Conservation (phyloP, 1,140 invertebrate species). For the Drosophila kanapiae region DNA sequence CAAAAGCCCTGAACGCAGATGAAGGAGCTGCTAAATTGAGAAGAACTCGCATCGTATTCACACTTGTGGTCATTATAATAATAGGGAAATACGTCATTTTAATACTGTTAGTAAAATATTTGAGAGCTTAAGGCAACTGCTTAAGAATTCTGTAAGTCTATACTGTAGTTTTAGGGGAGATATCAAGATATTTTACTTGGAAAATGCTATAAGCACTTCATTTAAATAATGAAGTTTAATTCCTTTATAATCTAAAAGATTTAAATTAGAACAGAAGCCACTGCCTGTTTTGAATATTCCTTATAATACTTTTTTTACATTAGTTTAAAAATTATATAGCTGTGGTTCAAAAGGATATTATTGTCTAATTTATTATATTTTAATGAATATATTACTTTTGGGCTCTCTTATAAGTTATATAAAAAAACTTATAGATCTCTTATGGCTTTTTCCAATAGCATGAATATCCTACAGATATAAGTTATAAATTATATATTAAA, state of each 20-base stretch:
- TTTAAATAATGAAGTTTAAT: too few species aligned
- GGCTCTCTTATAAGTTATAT: neutral
- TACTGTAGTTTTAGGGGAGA: too few species aligned
- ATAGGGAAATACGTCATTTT: neutral
- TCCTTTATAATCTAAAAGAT: too few species aligned
- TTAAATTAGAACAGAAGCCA: too few species aligned
- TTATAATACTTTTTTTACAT: too few species aligned
- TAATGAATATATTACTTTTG: neutral
- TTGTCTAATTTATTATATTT: neutral
- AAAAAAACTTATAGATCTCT: neutral
- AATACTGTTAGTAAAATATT: neutral
- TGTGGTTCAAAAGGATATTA: too few species aligned
- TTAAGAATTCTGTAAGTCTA: neutral
- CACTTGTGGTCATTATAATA: slow-evolving; percentile 18
- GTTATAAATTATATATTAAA: neutral
- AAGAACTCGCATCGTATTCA: slow-evolving; percentile 5
- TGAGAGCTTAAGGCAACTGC: neutral
- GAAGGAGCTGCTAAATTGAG: slow-evolving; percentile 29
- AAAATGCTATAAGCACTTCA: too few species aligned
- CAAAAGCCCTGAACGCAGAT: slow-evolving; percentile 44
- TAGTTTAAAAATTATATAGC: too few species aligned
- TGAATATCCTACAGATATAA: neutral
- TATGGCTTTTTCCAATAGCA: neutral
- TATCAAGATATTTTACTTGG: too few species aligned
- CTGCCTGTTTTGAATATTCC: too few species aligned